Conservation (phyloP, 2,113 vertebrate genomes). For the Clarias magur region DNA sequence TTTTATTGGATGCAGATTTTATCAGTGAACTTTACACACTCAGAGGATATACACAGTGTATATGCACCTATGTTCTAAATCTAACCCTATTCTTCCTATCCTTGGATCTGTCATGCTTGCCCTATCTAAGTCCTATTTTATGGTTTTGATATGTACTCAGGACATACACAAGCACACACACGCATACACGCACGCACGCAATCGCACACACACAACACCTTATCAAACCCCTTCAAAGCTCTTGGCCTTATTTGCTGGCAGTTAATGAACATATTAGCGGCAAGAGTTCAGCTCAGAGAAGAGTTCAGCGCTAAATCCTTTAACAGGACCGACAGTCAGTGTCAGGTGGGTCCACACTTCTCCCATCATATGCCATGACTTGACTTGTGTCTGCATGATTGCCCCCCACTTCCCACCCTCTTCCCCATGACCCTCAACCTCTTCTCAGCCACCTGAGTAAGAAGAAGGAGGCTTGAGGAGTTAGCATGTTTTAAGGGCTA, state of each 20-base stretch:
- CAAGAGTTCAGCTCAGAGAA: conserved; percentile 78
- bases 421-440: conserved; percentile 59
- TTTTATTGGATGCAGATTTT: conserved; percentile 34
- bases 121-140: background rate
- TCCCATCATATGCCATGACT: conserved; percentile 63
- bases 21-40: conserved; percentile 36
- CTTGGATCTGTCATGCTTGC: background rate
- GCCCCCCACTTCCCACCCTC: conserved; percentile 26
- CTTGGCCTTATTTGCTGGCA: conserved; percentile 67
- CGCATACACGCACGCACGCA: conserved; percentile 45
- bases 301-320: conserved; percentile 77
- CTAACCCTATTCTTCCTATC: background rate
- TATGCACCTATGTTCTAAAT: background rate
- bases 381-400: conserved; percentile 68
- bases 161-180: conserved; percentile 29
- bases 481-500: conserved; percentile 60
- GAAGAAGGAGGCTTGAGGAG: conserved; percentile 61
- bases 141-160: conserved; percentile 23
- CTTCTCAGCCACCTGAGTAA: conserved; percentile 55
- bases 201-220: conserved; percentile 44
- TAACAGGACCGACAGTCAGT: conserved; percentile 71
- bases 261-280: conserved; percentile 84
- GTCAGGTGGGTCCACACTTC: conserved; percentile 78
- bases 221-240: conserved; percentile 53
- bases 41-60: background rate